Base-by-base conservation (phyloP, 2,888 invertebrate species). In the Diplolepis rosae region DNA sequence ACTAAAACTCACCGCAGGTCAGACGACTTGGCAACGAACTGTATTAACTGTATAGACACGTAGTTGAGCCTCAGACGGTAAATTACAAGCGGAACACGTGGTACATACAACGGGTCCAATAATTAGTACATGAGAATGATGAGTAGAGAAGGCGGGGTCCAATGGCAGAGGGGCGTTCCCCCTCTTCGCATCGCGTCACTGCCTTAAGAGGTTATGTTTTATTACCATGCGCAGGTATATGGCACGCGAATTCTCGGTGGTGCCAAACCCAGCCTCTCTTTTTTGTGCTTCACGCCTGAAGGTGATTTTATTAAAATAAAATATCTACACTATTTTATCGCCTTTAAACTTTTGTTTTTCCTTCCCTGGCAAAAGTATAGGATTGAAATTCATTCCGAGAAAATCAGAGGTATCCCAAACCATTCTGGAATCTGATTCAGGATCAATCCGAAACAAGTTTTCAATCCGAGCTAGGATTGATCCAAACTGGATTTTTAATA, bases 221-320 rank as follows among this genome's bases (percentile, higher is more conserved):
- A 61, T 61, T 39, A 61, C 39, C 22, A 22, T 9, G 22, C 56
- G 22, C 56, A 61, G 56, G 39, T 61, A 61, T 39, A 39, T 22
- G 56, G 56, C 56, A 61, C 56, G 56, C 56, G 56, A 61, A 61
- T 61, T 39, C 39, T 2, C 56, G 24, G 22, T 24, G 3, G n/a
- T 6, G 4, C 18, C 9, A n/a, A 45, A 45, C 50, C 65, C 48
- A 39, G 54, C 67, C 52, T 66, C 68, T 72, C 69, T 27, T 66
- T 71, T 72, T 71, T 50, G 28, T 39, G 39, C 56, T 52, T 48
- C 11, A 66, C 70, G 52, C 45, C 9, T 65, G 56, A 71, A 5
- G 6, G 7, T 45, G 2, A n/a, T n/a, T n/a, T n/a, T n/a, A n/a
- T n/a, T n/a, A n/a, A n/a, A n/a, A n/a, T n/a, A n/a, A n/a, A n/a